Evolutionary conservation across 2,888 invertebrate genomes (phyloP).

Genomic region (Panorpa germanica): DNA sequence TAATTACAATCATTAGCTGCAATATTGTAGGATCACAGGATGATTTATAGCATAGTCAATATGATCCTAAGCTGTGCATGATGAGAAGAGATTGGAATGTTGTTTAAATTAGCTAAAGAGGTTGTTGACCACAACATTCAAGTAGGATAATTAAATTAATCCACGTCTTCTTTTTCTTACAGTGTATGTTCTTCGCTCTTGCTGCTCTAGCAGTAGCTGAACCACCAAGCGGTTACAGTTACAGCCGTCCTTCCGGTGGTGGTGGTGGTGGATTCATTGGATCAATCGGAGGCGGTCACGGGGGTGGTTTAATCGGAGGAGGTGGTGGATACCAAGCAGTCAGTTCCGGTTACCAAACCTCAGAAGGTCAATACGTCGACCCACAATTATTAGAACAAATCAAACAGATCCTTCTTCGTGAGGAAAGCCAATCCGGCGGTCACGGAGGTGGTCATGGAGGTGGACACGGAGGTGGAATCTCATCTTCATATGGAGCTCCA

Average conservation of each 20-base stretch:
- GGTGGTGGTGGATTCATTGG: constrained; percentile 25
- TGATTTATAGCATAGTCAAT: too few species aligned
- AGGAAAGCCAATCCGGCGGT: constrained; percentile 45
- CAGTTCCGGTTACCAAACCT: constrained; percentile 59
- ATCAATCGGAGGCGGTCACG: constrained; percentile 19
- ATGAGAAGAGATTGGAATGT: too few species aligned
- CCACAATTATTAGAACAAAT: constrained; percentile 63
- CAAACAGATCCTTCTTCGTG: constrained; percentile 66
- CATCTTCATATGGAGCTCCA: constrained; percentile 31
- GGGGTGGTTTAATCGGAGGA: constrained; percentile 28
- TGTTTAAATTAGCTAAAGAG: too few species aligned
- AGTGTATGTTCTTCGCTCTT: constrained; percentile 72
- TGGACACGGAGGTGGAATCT: constrained; percentile 28
- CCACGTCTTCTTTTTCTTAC: constrained; percentile 20
- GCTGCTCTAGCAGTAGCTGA: constrained; percentile 57
- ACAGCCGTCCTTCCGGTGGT: constrained; percentile 44
- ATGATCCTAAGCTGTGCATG: too few species aligned
- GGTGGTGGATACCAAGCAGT: constrained; percentile 60
- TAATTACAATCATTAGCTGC: too few species aligned
- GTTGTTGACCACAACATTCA: too few species aligned
- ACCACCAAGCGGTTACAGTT: constrained; percentile 57
- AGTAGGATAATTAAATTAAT: too few species aligned
- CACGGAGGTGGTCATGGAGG: constrained; percentile 27
- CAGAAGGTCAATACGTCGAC: constrained; percentile 69
- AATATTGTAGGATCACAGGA: too few species aligned